Percentiles rank a stretch among this genome's conserved stretches.
These are phyloP conservation scores for Aphidius colemani DNA, from an alignment of 2,888 invertebrate species.

Conservation along the genomic window DNA sequence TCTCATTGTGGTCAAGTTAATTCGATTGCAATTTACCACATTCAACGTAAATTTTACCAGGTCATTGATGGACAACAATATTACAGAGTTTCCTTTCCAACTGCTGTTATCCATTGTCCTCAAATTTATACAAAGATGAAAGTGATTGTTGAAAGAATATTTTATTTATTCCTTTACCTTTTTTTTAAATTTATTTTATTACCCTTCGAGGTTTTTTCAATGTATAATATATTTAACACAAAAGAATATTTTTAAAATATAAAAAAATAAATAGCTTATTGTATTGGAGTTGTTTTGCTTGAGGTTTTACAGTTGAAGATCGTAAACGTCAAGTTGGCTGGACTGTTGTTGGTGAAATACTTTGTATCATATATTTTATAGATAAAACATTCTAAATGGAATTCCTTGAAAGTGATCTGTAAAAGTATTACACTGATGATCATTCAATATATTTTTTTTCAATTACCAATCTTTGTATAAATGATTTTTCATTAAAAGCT, in stretches of 20 bases:
- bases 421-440: slow-evolving; percentile 16
- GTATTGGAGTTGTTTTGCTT: slow-evolving; percentile 10
- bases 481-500: neutral
- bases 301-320: slow-evolving; percentile 20
- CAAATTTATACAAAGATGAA: no score
- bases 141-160: neutral
- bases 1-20: slow-evolving; percentile 18
- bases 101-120: no score
- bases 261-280: neutral
- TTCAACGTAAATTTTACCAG: neutral
- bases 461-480: slow-evolving; percentile 26
- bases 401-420: slow-evolving; percentile 45
- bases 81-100: no score
- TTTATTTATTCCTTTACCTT: slow-evolving; percentile 1
- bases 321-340: slow-evolving; percentile 20
- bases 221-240: slow-evolving; percentile 3
- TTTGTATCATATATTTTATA: slow-evolving; percentile 26
- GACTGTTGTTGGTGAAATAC: slow-evolving; percentile 34
- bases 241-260: neutral
- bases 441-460: slow-evolving; percentile 8
- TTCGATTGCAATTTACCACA: slow-evolving; percentile 8
- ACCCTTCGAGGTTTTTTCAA: neutral
- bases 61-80: no score
- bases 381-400: slow-evolving; percentile 41
- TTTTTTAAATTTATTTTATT: neutral